Evolutionary conservation across 2,888 invertebrate species (phyloP).

Genomic region (Leptopilina syphax): DNA sequence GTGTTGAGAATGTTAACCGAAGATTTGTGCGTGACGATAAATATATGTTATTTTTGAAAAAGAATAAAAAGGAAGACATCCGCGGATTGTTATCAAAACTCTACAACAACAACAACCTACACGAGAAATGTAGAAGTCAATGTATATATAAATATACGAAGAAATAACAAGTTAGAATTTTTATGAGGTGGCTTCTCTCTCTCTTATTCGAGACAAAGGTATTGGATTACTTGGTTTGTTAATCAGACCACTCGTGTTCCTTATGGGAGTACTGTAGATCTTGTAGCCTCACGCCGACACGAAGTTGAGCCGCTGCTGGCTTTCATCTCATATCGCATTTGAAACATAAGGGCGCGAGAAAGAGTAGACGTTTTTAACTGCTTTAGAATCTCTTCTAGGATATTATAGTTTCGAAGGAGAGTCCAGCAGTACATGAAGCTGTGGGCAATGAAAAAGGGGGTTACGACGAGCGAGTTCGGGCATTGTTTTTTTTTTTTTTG

Average conservation of each 20-base stretch:
- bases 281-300: constrained; percentile 38
- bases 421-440: constrained; percentile 45
- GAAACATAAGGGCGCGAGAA: constrained; percentile 32
- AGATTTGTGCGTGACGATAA: background rate
- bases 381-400: constrained; percentile 52
- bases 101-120: constrained; percentile 7
- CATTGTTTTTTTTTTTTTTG: constrained; percentile 45
- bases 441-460: constrained; percentile 54
- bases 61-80: background rate
- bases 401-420: constrained; percentile 44
- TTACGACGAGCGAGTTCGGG: constrained; percentile 50
- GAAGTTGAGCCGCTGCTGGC: constrained; percentile 42
- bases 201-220: constrained; percentile 34
- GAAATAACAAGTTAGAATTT: constrained; percentile 26
- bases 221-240: constrained; percentile 49
- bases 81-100: constrained; percentile 16
- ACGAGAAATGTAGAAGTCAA: constrained; percentile 16
- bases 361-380: constrained; percentile 48
- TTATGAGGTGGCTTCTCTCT: constrained; percentile 42
- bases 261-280: constrained; percentile 39
- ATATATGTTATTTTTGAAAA: no score
- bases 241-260: constrained; percentile 51
- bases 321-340: constrained; percentile 14
- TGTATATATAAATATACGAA: background rate
- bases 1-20: background rate